Percentiles rank a stretch among this genome's conserved stretches.
Evolutionary conservation across 2,113 vertebrate genomes (phyloP).

Genomic region (Ophiodon elongatus): DNA sequence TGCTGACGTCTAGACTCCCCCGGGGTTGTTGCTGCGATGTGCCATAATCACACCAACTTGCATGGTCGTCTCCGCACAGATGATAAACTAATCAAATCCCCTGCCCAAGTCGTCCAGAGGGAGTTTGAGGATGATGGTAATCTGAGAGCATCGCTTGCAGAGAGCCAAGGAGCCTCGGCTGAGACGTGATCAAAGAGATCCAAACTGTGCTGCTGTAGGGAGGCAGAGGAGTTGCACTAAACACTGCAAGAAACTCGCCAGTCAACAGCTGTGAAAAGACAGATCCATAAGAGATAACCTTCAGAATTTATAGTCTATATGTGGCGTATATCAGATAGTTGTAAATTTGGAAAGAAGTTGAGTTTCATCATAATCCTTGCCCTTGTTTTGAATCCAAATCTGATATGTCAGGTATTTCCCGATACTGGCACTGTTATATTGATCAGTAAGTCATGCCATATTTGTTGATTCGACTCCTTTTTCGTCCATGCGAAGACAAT

Average conservation of each 20-base stretch:
- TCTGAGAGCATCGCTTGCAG: conserved; percentile 56
- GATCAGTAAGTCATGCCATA: neutral
- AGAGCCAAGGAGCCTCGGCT: conserved; percentile 50
- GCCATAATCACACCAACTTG: conserved; percentile 54
- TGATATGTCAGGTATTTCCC: neutral
- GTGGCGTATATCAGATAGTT: conserved; percentile 2
- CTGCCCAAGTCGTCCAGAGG: conserved; percentile 52
- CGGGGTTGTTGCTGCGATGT: conserved; percentile 45
- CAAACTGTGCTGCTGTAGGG: conserved; percentile 42
- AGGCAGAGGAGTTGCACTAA: conserved; percentile 34
- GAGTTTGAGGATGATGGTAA: conserved; percentile 64
- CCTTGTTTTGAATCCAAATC: neutral
- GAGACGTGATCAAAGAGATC: conserved; percentile 71
- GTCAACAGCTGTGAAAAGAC: conserved; percentile 26
- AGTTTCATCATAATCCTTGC: neutral
- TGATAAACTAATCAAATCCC: conserved; percentile 70
- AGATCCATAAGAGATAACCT: conserved; percentile 14
- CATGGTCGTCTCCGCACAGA: conserved; percentile 49
- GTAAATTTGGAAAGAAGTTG: neutral
- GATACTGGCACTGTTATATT: neutral
- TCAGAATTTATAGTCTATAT: neutral
- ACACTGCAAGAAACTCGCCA: conserved; percentile 31
- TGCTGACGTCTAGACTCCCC: conserved; percentile 31
- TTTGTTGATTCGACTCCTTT: neutral
- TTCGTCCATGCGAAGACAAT: conserved; percentile 11